A percentile compares a stretch with the other conserved stretches of the same genome.
phyloP scores from a whole-genome alignment of 2,113 vertebrate species.

The Electrona antarctica region DNA sequence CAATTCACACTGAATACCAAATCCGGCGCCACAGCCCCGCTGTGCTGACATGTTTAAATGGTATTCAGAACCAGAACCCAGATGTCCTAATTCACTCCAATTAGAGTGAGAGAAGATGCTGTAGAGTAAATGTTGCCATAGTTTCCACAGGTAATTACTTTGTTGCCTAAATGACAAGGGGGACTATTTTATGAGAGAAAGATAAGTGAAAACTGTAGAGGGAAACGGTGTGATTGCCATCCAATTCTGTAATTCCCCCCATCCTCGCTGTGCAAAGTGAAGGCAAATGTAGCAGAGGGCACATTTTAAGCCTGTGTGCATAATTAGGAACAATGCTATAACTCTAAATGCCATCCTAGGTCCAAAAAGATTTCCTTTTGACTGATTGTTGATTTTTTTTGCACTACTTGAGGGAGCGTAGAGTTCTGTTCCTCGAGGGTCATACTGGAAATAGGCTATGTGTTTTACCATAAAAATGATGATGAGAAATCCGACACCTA shows the following conservation, averaged over 20 bases:
- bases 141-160: constrained; percentile 63
- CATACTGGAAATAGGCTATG: neutral
- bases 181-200: constrained; percentile 27
- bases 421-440: neutral
- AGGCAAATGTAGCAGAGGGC: constrained; percentile 24
- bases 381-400: constrained; percentile 41
- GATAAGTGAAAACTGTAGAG: constrained; percentile 16
- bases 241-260: constrained; percentile 23
- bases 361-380: constrained; percentile 23
- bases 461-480: neutral
- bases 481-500: no score
- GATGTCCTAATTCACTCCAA: constrained; percentile 65
- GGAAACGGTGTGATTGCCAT: constrained; percentile 12
- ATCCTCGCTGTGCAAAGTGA: neutral
- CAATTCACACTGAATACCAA: constrained; percentile 57
- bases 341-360: constrained; percentile 29
- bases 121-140: constrained; percentile 65
- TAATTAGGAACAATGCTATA: constrained; percentile 24
- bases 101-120: constrained; percentile 50
- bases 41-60: constrained; percentile 33
- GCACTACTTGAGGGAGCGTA: neutral
- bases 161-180: constrained; percentile 26
- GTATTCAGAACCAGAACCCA: constrained; percentile 44
- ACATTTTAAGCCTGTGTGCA: neutral
- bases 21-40: neutral